Base-by-base conservation (phyloP, 2,797 vertebrate species). In the Sebastes jordani region DNA sequence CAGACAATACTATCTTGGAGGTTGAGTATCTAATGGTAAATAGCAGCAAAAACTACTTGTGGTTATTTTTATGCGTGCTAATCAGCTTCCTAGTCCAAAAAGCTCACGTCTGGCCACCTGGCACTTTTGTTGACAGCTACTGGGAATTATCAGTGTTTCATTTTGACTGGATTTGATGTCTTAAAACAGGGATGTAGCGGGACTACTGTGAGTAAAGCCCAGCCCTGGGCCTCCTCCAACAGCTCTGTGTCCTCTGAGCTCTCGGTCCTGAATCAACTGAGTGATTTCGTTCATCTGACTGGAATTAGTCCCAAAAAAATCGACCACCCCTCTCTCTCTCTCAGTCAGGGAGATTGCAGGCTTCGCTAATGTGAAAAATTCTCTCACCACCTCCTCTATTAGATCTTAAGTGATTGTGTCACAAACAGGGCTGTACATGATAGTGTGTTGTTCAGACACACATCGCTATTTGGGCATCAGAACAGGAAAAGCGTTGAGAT, bases 331-430 rank as follows among this genome's bases (percentile, higher is more conserved):
- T 27, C 52, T 13, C 23, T 25, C 58, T 75, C 63, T 71, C 74
- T 58, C 69, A 69, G 16, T 82, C 61, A 68, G 64, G 61, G 52
- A 78, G 62, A 85, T 30, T 56, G 73, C 73, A 83, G 84, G 84
- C 69, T 84, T 65, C 63, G 77, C 75, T 82, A 84, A 90, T 89
- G 78, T 72, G 80, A 86, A 84, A 82, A 68, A 14, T 18, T 74
- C 58, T 88, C 78, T 75, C 67, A 14, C 81, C 81, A 83, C 82
- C 76, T 87, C 68, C 59, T 86, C 86, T 71, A 89, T 93, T 89
- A 92, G 90, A 93, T 91, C 82, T 81, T 94, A 93, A 95, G 86
- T 89, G 92, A 82, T 88, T 85, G 88, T 93, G 93, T 95, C 95
- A 93, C 81, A 82, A 89, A 89, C 87, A 78, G 87, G 76, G 63